phyloP scores from a whole-genome alignment of 2,113 vertebrate species.

The Phrynosoma platyrhinos region DNA sequence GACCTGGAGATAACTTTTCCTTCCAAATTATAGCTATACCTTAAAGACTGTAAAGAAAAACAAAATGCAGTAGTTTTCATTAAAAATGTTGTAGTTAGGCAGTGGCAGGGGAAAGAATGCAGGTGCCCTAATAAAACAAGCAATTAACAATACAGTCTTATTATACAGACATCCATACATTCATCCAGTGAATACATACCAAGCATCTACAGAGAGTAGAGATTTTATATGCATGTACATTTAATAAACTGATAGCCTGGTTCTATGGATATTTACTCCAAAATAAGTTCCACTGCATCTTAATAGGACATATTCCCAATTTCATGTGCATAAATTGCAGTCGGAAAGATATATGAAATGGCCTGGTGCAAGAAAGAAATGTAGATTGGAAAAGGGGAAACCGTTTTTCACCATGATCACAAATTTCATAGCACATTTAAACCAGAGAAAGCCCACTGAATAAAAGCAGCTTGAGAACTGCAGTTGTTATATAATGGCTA shows the following conservation, averaged over 20 bases:
- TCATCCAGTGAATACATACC: not conserved
- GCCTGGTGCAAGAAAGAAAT: not conserved
- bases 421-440: not conserved
- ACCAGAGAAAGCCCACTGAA: not conserved
- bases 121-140: not conserved
- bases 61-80: not conserved
- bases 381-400: not conserved
- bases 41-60: not conserved
- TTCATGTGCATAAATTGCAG: too few relatives aligned
- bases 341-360: not conserved
- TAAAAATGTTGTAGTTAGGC: conserved; percentile 14
- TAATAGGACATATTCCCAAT: not conserved
- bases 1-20: not conserved
- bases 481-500: conserved; percentile 11
- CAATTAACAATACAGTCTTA: not conserved
- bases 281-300: not conserved
- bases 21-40: not conserved
- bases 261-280: not conserved
- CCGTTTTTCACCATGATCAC: not conserved
- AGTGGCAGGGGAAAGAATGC: not conserved
- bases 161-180: not conserved
- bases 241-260: not conserved
- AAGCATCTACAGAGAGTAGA: not conserved
- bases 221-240: not conserved
- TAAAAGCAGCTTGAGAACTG: not conserved